Percentiles rank a stretch among this genome's conserved stretches.
phyloP scores from a whole-genome alignment of 2,888 invertebrate species.

The Ophion slaviceki region DNA sequence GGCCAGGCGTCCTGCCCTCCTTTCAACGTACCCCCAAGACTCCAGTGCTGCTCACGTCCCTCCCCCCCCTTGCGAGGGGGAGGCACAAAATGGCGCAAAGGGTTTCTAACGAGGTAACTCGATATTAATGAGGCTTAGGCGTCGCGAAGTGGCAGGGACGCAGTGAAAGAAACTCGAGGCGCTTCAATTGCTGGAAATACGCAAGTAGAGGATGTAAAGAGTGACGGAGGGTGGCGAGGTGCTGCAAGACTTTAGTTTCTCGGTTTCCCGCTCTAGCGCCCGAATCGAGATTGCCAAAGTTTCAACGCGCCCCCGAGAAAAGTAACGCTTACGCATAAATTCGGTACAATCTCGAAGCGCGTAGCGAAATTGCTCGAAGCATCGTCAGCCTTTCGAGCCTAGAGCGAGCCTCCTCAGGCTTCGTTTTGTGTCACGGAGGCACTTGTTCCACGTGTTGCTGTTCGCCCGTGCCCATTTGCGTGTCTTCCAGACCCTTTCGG shows the following conservation, averaged over 20 bases:
- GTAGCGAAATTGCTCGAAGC: slow-evolving; percentile 21
- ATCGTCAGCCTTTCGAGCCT: not conserved
- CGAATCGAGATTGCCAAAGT: slow-evolving; percentile 78
- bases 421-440: not conserved
- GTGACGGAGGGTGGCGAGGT: not conserved
- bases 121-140: slow-evolving; percentile 73
- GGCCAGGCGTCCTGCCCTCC: too few relatives aligned
- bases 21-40: too few relatives aligned
- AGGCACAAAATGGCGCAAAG: slow-evolving; percentile 4
- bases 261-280: slow-evolving; percentile 69
- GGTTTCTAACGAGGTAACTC: slow-evolving; percentile 79
- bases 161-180: not conserved
- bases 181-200: slow-evolving; percentile 4
- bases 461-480: too few relatives aligned
- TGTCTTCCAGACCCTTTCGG: too few relatives aligned
- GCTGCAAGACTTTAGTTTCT: slow-evolving; percentile 37
- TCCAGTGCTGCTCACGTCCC: too few relatives aligned
- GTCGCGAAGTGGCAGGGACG: slow-evolving; percentile 20
- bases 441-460: not conserved
- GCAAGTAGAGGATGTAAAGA: not conserved
- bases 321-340: slow-evolving; percentile 79
- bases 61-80: slow-evolving; percentile 20
- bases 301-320: slow-evolving; percentile 67
- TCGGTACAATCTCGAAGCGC: slow-evolving; percentile 38
- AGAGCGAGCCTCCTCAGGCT: slow-evolving; percentile 1